Base-by-base conservation (phyloP, 2,113 vertebrate genomes). In the Fukomys damarensis region DNA sequence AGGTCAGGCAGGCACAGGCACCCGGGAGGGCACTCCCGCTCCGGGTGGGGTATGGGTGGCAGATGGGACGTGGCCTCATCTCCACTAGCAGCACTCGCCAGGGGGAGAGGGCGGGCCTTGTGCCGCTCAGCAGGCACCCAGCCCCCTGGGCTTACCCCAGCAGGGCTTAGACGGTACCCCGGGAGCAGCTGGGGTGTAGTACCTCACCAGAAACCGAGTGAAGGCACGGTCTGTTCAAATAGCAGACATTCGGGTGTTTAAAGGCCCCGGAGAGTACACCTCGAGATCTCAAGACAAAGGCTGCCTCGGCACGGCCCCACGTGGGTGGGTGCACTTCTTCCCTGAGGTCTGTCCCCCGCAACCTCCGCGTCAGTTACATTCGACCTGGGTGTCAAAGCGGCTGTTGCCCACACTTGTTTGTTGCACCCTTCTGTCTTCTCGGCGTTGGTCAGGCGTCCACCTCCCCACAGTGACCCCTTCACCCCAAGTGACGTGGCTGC, bases 71-170 rank as follows among this genome's bases (percentile, higher is more conserved):
- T 19, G 46, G 46, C 8, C 85, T 63, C 43, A n/a, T 54, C 61
- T 54, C 43, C 5, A 59, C 26, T 35, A 12, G 4, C 43, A n/a
- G 26, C n/a, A 30, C 38, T 35, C 0, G 28, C 2, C 2, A 3
- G 13, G 70, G n/a, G 26, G 41, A 24, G 4, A 61, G 77, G 35
- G 56, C 16, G n/a, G 28, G 0, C 0, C 3, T 7, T 13, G 35
- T 35, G 11, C 59, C 0, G 54, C 81, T 63, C 66, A 8, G 0
- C 43, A 11, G 41, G 12, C 14, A 35, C 0, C 24, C 1, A 0
- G 9, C 20, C 54, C 49, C 46, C 7, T 54, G 41, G 7, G 5
- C 54, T 56, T 11, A 20, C 41, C 24, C 49, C 19, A 63, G 32
- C 35, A 13, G 16, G 56, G 54, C 76, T 38, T 19, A 24, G 20